Conservation (phyloP, 2,113 vertebrate genomes). For the Arothron firmamentum region DNA sequence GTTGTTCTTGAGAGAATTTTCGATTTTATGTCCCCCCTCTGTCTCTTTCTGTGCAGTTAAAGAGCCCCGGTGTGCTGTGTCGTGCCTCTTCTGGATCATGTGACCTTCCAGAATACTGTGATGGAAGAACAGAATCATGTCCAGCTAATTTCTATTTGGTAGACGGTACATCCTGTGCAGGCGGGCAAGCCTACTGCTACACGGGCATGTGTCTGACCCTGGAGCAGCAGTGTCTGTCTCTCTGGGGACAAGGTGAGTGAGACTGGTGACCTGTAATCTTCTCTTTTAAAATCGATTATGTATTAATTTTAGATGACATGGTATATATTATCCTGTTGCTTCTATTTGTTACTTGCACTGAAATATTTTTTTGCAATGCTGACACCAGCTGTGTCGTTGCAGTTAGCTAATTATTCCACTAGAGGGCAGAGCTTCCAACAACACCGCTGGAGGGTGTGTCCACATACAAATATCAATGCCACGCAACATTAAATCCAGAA, state of each 20-base stretch:
- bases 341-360: too few species aligned
- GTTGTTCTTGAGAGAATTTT: not conserved
- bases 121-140: constrained; percentile 84
- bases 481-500: too few species aligned
- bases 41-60: constrained; percentile 70
- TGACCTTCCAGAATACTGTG: constrained; percentile 91
- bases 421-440: too few species aligned
- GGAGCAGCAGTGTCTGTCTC: constrained; percentile 86
- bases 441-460: too few species aligned
- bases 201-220: constrained; percentile 95
- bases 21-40: not conserved
- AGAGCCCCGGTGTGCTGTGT: constrained; percentile 82
- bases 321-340: too few species aligned
- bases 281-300: too few species aligned
- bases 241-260: constrained; percentile 83
- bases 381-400: too few species aligned
- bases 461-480: too few species aligned
- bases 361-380: too few species aligned
- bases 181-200: constrained; percentile 88
- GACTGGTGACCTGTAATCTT: not conserved
- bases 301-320: too few species aligned
- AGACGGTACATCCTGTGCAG: constrained; percentile 81
- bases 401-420: too few species aligned
- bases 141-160: constrained; percentile 90
- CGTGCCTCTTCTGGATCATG: constrained; percentile 80